A percentile compares a stretch with the other conserved stretches of the same genome.
phyloP scores from a whole-genome alignment of 2,888 invertebrate species.

The Blomia tropicalis region DNA sequence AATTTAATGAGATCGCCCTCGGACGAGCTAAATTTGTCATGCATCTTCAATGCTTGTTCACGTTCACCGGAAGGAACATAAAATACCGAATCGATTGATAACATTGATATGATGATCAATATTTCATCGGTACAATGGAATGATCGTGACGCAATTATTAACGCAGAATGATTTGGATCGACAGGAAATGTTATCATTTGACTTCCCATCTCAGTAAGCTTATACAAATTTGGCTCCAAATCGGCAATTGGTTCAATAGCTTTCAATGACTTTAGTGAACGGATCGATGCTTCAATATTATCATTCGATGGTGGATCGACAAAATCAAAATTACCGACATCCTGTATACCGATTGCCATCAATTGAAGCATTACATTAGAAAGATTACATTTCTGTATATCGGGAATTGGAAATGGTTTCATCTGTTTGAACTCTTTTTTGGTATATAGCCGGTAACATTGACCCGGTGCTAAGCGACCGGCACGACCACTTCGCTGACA shows the following conservation, averaged over 20 bases:
- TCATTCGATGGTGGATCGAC: conserved; percentile 16
- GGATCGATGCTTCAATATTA: conserved; percentile 36
- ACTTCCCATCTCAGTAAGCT: conserved; percentile 59
- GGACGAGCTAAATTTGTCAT: conserved; percentile 59
- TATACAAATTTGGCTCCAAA: conserved; percentile 19
- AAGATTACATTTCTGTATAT: conserved; percentile 60
- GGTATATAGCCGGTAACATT: conserved; percentile 73
- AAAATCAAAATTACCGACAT: conserved; percentile 62
- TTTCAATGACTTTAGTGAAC: conserved; percentile 40
- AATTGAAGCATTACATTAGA: conserved; percentile 61
- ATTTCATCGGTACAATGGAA: conserved; percentile 48
- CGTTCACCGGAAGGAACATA: conserved; percentile 49
- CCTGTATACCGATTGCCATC: conserved; percentile 64
- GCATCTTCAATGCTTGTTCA: conserved; percentile 46
- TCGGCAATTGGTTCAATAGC: conserved; percentile 42
- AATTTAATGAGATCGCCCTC: conserved; percentile 83
- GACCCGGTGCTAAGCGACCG: conserved; percentile 60
- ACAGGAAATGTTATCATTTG: conserved; percentile 80
- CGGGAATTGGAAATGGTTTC: conserved; percentile 57
- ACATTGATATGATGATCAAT: conserved; percentile 63
- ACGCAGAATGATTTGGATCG: conserved; percentile 71
- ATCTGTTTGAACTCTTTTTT: conserved; percentile 55
- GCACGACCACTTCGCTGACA: conserved; percentile 85
- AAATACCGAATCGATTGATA: conserved; percentile 76
- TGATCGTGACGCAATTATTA: conserved; percentile 57